A percentile compares a stretch with the other conserved stretches of the same genome.
Evolutionary conservation across 1,140 invertebrate genomes (phyloP).

Genomic region (Sarcophaga peregrina): DNA sequence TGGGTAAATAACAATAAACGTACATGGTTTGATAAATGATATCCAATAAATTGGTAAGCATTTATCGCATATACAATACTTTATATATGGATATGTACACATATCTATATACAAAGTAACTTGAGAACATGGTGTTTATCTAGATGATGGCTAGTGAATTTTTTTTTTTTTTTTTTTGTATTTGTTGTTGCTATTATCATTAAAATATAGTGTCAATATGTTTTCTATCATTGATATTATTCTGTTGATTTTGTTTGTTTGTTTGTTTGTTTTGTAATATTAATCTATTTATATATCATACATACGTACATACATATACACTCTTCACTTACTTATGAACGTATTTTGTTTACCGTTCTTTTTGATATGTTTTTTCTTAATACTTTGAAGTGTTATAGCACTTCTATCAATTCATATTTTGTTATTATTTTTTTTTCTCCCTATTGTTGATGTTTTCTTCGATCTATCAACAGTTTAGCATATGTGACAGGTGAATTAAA

Average conservation of each 20-base stretch:
- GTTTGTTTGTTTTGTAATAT: slow-evolving; percentile 1
- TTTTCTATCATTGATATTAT: neutral
- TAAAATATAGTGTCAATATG: slow-evolving; percentile 6
- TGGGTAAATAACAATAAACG: slow-evolving; percentile 4
- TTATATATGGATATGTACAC: neutral
- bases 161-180: too few species aligned
- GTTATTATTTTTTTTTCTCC: neutral
- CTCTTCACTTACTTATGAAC: neutral
- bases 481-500: slow-evolving; percentile 44
- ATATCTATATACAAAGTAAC: neutral
- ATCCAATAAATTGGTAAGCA: neutral
- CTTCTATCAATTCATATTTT: neutral
- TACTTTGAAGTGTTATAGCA: neutral
- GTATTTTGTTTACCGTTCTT: neutral
- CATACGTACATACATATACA: too few species aligned
- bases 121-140: neutral
- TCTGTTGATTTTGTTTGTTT: neutral
- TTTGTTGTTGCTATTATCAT: neutral
- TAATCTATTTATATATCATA: slow-evolving; percentile 1
- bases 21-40: slow-evolving; percentile 19
- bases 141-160: neutral
- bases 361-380: neutral
- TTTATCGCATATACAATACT: too few species aligned
- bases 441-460: neutral
- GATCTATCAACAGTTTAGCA: slow-evolving; percentile 33